These are phyloP conservation scores for Zaprionus ornatus DNA, from an alignment of 1,140 invertebrate species.

Conservation along the genomic window DNA sequence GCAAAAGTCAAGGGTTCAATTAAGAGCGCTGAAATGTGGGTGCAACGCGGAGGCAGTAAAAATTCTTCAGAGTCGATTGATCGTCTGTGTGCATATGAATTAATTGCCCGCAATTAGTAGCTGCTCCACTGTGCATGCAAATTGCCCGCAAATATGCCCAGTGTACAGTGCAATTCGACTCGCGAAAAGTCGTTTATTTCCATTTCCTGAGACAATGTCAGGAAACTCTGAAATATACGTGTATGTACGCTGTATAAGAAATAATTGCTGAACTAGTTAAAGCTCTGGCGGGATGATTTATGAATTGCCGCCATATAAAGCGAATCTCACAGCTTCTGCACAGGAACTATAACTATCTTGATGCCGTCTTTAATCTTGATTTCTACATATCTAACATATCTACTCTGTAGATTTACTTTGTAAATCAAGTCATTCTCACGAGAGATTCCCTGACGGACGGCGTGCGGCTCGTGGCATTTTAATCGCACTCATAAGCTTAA, in stretches of 20 bases:
- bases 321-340: slow-evolving; percentile 3
- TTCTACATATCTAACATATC: slow-evolving; percentile 3
- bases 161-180: neutral
- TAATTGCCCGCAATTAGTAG: slow-evolving; percentile 51
- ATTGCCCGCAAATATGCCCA: neutral
- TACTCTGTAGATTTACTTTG: slow-evolving; percentile 1
- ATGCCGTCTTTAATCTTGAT: neutral
- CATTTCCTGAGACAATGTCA: slow-evolving; percentile 10
- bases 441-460: neutral
- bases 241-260: neutral
- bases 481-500: slow-evolving; percentile 41
- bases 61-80: slow-evolving; percentile 11
- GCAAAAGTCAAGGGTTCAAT: slow-evolving; percentile 11
- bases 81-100: slow-evolving; percentile 44
- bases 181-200: neutral
- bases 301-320: neutral
- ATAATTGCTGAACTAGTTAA: neutral
- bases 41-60: slow-evolving; percentile 19
- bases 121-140: slow-evolving; percentile 35
- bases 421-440: slow-evolving; percentile 46
- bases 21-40: slow-evolving; percentile 17
- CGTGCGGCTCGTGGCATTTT: slow-evolving; percentile 56
- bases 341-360: neutral
- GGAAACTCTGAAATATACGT: slow-evolving; percentile 5
- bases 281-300: neutral